Evolutionary conservation across 2,888 invertebrate species (phyloP).

Genomic region (Rhingia campestris): DNA sequence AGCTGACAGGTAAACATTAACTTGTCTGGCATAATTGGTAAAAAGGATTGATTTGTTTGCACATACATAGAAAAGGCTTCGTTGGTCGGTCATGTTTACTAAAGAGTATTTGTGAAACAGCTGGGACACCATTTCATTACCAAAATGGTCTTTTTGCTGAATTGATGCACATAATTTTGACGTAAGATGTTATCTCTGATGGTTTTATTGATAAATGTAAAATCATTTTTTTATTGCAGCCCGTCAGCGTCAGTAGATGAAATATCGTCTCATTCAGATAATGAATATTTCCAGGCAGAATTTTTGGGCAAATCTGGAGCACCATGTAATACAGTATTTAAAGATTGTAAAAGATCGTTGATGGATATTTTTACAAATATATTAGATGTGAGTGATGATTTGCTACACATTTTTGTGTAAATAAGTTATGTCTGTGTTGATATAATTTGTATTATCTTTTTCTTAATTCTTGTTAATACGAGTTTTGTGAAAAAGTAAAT

Average conservation of each 20-base stretch:
- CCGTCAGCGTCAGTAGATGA: conserved; percentile 88
- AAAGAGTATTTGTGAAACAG: conserved; percentile 88
- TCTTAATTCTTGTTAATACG: not conserved
- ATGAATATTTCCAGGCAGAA: conserved; percentile 90
- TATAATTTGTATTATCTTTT: not conserved
- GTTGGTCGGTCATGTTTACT: conserved; percentile 87
- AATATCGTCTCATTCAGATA: conserved; percentile 86
- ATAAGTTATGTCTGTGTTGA: conserved; percentile 4
- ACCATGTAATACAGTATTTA: conserved; percentile 79
- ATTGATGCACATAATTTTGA: conserved; percentile 88
- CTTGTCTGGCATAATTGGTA: not conserved
- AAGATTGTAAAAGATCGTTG: conserved; percentile 78
- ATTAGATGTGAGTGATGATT: conserved; percentile 26
- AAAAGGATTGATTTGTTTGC: not conserved
- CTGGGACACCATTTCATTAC: conserved; percentile 86
- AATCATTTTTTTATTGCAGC: conserved; percentile 79
- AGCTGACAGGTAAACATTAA: conserved; percentile 83
- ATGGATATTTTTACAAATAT: conserved; percentile 79
- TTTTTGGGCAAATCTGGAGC: conserved; percentile 84
- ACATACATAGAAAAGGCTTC: conserved; percentile 84
- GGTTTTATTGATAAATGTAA: not conserved
- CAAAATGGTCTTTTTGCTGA: conserved; percentile 88
- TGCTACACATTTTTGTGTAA: conserved; percentile 17
- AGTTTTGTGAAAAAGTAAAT: too few species aligned
- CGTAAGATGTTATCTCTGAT: conserved; percentile 83